Percentiles rank a stretch among this genome's conserved stretches.
Conservation (phyloP, 2,113 vertebrate genomes). For the Corvus moneduloides region DNA sequence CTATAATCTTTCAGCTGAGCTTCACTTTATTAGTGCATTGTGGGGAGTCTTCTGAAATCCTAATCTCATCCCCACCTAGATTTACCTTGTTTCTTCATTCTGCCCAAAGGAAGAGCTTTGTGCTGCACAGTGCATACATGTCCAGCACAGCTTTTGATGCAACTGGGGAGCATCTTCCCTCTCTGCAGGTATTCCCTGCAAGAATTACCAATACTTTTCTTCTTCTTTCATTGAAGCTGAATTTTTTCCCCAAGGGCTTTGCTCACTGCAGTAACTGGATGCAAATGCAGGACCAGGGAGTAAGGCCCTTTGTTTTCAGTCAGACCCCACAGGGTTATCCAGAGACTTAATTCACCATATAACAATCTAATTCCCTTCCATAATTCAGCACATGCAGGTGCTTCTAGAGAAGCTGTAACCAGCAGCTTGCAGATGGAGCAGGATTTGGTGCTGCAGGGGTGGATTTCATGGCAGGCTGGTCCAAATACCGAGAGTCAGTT, state of each 20-base stretch:
- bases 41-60: background rate
- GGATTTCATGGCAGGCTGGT: background rate
- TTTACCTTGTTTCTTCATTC: background rate
- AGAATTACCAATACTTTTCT: background rate
- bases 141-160: background rate
- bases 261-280: background rate
- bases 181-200: background rate
- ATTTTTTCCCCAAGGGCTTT: background rate
- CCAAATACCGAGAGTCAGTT: background rate
- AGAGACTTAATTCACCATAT: background rate
- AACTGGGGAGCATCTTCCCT: background rate
- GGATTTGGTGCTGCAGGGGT: background rate
- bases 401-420: background rate
- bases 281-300: background rate
- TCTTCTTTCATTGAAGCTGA: background rate
- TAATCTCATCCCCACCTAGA: background rate
- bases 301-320: background rate
- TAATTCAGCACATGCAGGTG: background rate
- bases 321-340: background rate
- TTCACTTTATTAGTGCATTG: background rate
- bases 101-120: background rate
- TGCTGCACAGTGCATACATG: background rate
- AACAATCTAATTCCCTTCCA: background rate
- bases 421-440: background rate
- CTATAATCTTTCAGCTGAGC: background rate